phyloP scores from a whole-genome alignment of 1,140 invertebrate species.

The Brachionus rubens region DNA sequence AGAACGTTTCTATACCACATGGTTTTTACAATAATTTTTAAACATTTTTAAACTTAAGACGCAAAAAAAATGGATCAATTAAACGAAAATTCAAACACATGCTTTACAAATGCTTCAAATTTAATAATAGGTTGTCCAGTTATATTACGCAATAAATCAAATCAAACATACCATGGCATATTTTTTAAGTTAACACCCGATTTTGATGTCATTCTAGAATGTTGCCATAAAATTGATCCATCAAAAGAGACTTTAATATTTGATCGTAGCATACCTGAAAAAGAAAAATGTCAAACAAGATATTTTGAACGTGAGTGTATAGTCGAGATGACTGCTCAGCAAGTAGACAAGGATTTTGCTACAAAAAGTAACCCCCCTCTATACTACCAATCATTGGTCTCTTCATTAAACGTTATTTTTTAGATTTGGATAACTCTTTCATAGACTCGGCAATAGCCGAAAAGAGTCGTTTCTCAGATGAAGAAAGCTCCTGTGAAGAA shows the following conservation, averaged over 20 bases:
- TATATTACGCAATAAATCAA: not conserved
- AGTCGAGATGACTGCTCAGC: constrained; percentile 10
- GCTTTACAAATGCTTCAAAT: constrained; percentile 14
- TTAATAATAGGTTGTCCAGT: constrained; percentile 38
- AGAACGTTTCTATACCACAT: too few relatives aligned
- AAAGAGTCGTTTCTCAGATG: constrained; percentile 4
- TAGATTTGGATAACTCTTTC: constrained; percentile 21
- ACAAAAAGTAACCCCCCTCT: not conserved
- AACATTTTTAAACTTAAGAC: too few relatives aligned
- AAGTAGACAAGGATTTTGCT: constrained; percentile 33
- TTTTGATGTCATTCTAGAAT: not conserved
- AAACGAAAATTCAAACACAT: not conserved
- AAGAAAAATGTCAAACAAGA: not conserved
- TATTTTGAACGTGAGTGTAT: constrained; percentile 8
- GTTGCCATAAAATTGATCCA: constrained; percentile 39
- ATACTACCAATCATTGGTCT: not conserved
- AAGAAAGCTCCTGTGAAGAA: not conserved
- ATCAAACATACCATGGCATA: constrained; percentile 17
- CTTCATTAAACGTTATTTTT: not conserved
- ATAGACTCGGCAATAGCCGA: constrained; percentile 29
- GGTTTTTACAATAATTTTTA: too few relatives aligned
- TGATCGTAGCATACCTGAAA: constrained; percentile 21
- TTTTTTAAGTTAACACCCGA: not conserved
- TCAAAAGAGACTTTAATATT: not conserved
- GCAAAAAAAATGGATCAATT: constrained; percentile 3